phyloP scores from a whole-genome alignment of 2,888 invertebrate species.

The Drosophila neutralis region DNA sequence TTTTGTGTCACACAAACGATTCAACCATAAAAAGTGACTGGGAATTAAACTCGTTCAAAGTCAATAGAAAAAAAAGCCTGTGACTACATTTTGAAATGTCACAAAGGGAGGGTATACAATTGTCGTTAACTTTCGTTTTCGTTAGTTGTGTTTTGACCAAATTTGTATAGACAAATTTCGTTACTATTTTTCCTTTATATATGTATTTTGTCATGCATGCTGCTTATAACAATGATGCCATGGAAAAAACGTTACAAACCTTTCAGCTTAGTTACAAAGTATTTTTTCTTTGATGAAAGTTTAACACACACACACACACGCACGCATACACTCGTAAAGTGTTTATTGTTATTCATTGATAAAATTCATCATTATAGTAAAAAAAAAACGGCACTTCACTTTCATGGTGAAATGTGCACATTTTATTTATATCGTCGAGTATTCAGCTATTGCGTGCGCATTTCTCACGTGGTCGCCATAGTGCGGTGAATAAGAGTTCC shows the following conservation, averaged over 20 bases:
- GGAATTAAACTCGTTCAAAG: neutral
- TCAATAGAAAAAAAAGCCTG: neutral
- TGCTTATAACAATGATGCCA: slow-evolving; percentile 23
- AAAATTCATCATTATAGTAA: slow-evolving; percentile 13
- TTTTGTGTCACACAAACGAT: neutral
- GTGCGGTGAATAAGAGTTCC: slow-evolving; percentile 12
- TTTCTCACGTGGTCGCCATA: slow-evolving; percentile 25
- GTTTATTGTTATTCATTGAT: slow-evolving; percentile 18
- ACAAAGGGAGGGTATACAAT: slow-evolving; percentile 7
- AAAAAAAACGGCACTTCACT: neutral
- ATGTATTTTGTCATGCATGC: slow-evolving; percentile 30
- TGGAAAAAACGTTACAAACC: slow-evolving; percentile 5
- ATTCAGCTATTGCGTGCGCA: slow-evolving; percentile 43
- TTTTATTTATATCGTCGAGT: slow-evolving; percentile 5
- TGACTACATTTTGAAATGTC: neutral
- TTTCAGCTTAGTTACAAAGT: slow-evolving; percentile 7
- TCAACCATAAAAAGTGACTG: neutral
- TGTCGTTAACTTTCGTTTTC: slow-evolving; percentile 9
- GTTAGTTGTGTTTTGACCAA: neutral
- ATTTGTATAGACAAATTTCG: slow-evolving; percentile 44
- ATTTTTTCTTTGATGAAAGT: slow-evolving; percentile 26
- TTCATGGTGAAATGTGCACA: slow-evolving; percentile 17
- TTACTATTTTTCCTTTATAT: slow-evolving; percentile 44
- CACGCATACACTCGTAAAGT: neutral
- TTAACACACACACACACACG: too few relatives aligned